Evolutionary conservation across 2,797 vertebrate genomes (phyloP), one percentile per base, ranked within the genome.

Genomic region (Rhinogobio ventralis): DNA sequence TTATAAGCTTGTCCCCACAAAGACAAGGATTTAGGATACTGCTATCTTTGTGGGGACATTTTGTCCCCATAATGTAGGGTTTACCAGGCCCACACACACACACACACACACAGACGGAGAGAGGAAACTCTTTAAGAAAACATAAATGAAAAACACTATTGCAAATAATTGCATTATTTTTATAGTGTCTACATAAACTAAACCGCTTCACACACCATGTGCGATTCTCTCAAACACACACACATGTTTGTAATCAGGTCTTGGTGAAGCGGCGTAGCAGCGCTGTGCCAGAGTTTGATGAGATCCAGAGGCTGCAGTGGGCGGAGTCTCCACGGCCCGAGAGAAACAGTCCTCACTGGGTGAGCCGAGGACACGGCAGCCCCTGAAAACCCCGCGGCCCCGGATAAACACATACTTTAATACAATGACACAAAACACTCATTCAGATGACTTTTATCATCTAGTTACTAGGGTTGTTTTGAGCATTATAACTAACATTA

Each of bases 211-310:
- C 28, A 74, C 81, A 82, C n/a, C 17, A 66, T 82, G 81, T n/a
- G 69, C 2, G 36, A 60, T 30, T 75, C 60, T 80, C 46, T 75
- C 42, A 53, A 42, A 51, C 77, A 51, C 71, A 79, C 72, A 83
- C 88, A 89, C 67, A 60, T 79, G 88, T 86, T 89, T 81, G 85
- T 86, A 80, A 87, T 89, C 82, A 84, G 73, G 60, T 83, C 67
- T 79, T 75, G 30, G 36, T 57, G 69, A 69, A 66, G 79, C 25
- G 39, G 62, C n/a, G 51, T 28, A 60, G 51, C 39, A 45, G 71
- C 9, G 14, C 55, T 23, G 14, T 28, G 79, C 87, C 87, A 87
- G 86, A 46, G 60, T 60, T 53, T 87, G 88, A 89, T 87, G 87
- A 82, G 88, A 87, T 84, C 86, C 86, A 89, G 81, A 87, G 79